Evolutionary conservation across 2,113 vertebrate genomes (phyloP).

Genomic region (Forbesichthys agassizii): DNA sequence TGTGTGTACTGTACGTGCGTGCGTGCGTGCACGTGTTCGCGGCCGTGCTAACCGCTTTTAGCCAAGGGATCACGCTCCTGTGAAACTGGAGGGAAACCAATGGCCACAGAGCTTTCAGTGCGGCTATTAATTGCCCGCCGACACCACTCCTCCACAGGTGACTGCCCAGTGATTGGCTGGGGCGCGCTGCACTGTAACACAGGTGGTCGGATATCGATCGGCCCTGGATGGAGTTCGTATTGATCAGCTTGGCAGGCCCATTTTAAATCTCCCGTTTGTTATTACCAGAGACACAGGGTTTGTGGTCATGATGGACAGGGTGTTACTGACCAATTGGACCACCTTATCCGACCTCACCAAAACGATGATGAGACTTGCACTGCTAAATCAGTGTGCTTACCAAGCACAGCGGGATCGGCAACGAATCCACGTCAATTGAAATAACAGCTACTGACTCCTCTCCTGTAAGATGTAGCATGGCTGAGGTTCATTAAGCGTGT

Average conservation of each 20-base stretch:
- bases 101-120: slow-evolving; percentile 53
- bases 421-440: background rate
- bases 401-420: background rate
- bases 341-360: background rate
- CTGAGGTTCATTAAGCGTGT: no score
- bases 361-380: background rate
- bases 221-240: slow-evolving; percentile 56
- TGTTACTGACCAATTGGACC: background rate
- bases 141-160: slow-evolving; percentile 73
- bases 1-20: background rate
- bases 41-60: slow-evolving; percentile 16
- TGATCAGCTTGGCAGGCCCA: slow-evolving; percentile 29
- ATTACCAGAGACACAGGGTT: slow-evolving; percentile 20
- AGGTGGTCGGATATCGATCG: slow-evolving; percentile 65
- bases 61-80: slow-evolving; percentile 31
- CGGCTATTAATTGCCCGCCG: slow-evolving; percentile 60
- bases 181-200: slow-evolving; percentile 20
- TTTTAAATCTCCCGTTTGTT: slow-evolving; percentile 30
- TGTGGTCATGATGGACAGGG: slow-evolving; percentile 30
- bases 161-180: slow-evolving; percentile 71
- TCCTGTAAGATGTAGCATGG: background rate
- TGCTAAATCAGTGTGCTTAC: background rate
- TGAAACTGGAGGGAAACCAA: slow-evolving; percentile 53
- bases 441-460: background rate
- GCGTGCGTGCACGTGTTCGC: slow-evolving; percentile 2